phyloP scores from a whole-genome alignment of 2,113 vertebrate genomes.

The Thunnus thynnus region DNA sequence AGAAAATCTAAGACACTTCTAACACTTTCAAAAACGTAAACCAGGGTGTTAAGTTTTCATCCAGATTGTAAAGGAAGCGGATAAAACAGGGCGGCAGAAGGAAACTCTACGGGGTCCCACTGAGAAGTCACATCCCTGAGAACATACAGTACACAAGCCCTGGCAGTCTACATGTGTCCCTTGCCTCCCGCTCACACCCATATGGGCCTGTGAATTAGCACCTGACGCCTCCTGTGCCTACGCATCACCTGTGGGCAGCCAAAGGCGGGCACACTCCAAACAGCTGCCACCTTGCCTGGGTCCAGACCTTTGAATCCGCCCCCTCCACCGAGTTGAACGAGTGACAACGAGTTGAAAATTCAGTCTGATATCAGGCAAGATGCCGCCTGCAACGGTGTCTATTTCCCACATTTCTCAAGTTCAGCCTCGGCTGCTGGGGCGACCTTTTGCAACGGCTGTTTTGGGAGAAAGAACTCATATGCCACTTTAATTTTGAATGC shows the following conservation, averaged over 20 bases:
- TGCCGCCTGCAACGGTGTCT: constrained; percentile 35
- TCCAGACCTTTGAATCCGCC: too few species aligned
- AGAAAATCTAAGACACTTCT: constrained; percentile 6
- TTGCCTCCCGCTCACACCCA: constrained; percentile 60
- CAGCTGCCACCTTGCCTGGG: constrained; percentile 36
- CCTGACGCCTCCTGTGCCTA: constrained; percentile 69
- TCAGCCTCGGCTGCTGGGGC: constrained; percentile 30
- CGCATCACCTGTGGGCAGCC: constrained; percentile 64
- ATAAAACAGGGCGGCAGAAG: constrained; percentile 66
- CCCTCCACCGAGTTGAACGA: too few species aligned
- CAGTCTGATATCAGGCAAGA: too few species aligned
- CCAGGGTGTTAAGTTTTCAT: constrained; percentile 11
- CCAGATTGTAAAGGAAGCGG: constrained; percentile 1
- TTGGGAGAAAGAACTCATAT: constrained; percentile 10
- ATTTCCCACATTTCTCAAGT: constrained; percentile 62
- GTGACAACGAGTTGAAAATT: too few species aligned
- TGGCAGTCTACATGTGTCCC: constrained; percentile 16
- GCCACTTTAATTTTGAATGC: constrained; percentile 31
- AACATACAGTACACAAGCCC: constrained; percentile 74
- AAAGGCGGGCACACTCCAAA: constrained; percentile 44
- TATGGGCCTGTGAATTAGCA: constrained; percentile 70
- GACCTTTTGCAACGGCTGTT: constrained; percentile 48
- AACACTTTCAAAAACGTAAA: constrained; percentile 8
- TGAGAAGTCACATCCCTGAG: constrained; percentile 84
- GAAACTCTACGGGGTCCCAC: constrained; percentile 85